These are phyloP conservation scores for Triplophysa dalaica DNA, from an alignment of 2,113 vertebrate species.

Conservation along the genomic window DNA sequence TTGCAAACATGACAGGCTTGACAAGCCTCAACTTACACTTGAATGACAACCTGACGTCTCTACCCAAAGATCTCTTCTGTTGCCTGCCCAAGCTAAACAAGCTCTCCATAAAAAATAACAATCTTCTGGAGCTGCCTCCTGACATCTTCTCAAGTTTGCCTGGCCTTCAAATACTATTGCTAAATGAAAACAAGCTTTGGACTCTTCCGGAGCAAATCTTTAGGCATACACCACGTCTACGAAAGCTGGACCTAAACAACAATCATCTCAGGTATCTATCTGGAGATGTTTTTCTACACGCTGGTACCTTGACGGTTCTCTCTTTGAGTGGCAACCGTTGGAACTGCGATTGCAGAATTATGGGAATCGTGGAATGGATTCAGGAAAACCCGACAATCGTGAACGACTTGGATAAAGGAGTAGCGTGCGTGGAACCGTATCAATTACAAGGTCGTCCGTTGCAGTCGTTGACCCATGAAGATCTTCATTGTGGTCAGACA, in stretches of 20 bases:
- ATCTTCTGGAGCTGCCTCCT: constrained; percentile 72
- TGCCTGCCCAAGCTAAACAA: constrained; percentile 73
- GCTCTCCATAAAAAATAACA: constrained; percentile 76
- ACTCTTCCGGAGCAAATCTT: constrained; percentile 74
- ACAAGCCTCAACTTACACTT: constrained; percentile 70
- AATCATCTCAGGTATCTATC: constrained; percentile 64
- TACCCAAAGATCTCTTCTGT: constrained; percentile 77
- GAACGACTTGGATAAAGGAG: constrained; percentile 51
- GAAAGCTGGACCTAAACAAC: constrained; percentile 60
- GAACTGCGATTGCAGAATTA: constrained; percentile 80
- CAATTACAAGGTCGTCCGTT: constrained; percentile 47
- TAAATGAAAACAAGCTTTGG: constrained; percentile 71
- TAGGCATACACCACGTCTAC: constrained; percentile 64
- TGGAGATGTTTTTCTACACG: constrained; percentile 61
- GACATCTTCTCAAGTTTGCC: constrained; percentile 74
- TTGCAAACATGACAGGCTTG: constrained; percentile 83
- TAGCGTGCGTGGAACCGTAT: constrained; percentile 60
- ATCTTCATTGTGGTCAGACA: constrained; percentile 52
- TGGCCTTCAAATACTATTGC: constrained; percentile 67
- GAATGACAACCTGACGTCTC: constrained; percentile 70
- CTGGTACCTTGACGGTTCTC: constrained; percentile 43
- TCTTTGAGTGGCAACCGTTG: constrained; percentile 77
- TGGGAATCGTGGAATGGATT: constrained; percentile 78
- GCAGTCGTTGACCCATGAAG: constrained; percentile 52
- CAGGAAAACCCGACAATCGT: constrained; percentile 61